phyloP scores from a whole-genome alignment of 2,113 vertebrate genomes.

The Syngnathus floridae region DNA sequence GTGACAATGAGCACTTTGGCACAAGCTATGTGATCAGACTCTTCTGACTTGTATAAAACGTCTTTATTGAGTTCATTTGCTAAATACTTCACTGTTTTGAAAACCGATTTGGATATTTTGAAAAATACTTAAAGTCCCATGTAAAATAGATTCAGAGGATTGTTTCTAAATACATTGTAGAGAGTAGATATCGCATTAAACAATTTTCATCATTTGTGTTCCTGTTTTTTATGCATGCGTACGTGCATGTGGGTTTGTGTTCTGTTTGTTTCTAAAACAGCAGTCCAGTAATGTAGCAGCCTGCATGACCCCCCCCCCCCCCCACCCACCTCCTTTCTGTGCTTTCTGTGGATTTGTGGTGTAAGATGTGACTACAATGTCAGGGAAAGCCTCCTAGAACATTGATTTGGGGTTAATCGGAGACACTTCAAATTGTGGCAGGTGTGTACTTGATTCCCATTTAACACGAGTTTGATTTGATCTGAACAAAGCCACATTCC shows the following conservation, averaged over 20 bases:
- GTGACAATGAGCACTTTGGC: slow-evolving; percentile 3
- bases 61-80: neutral
- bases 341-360: too few relatives aligned
- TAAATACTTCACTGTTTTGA: neutral
- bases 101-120: slow-evolving; percentile 5
- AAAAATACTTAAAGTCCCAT: neutral
- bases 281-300: neutral
- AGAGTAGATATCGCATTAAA: too few relatives aligned
- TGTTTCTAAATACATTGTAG: too few relatives aligned
- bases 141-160: neutral
- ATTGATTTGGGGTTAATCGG: too few relatives aligned
- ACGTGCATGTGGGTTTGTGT: too few relatives aligned
- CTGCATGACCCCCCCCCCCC: neutral
- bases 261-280: neutral
- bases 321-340: too few relatives aligned
- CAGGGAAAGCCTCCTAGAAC: too few relatives aligned
- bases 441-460: neutral
- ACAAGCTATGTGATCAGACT: slow-evolving; percentile 5
- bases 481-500: neutral
- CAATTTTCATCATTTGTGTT: too few relatives aligned
- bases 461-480: neutral
- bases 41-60: neutral
- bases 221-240: too few relatives aligned
- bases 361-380: too few relatives aligned
- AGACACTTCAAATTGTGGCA: neutral